Conservation (phyloP, 1,140 invertebrate species). For the Hyposmocoma kahamanoa region DNA sequence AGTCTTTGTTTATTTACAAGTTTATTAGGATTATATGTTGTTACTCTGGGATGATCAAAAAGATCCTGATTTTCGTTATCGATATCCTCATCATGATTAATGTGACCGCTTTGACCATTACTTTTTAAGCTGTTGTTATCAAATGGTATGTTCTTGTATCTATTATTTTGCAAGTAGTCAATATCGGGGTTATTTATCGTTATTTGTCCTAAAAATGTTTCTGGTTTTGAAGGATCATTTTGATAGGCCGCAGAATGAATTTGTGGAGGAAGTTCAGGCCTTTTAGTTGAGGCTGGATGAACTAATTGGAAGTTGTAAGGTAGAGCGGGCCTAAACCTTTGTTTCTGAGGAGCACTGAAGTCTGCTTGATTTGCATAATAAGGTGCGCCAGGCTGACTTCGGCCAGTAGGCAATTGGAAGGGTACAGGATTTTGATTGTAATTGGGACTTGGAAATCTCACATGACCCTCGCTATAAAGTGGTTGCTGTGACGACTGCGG, state of each 20-base stretch:
- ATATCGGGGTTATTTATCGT: conserved; percentile 75
- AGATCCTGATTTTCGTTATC: conserved; percentile 67
- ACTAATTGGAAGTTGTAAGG: conserved; percentile 65
- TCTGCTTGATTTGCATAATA: conserved; percentile 68
- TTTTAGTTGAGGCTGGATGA: conserved; percentile 66
- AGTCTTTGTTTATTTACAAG: conserved; percentile 45
- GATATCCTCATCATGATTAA: conserved; percentile 56
- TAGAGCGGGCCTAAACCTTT: conserved; percentile 55
- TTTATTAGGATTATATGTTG: conserved; percentile 66
- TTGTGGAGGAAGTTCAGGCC: conserved; percentile 57
- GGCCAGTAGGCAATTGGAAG: conserved; percentile 63
- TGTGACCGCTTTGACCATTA: conserved; percentile 58
- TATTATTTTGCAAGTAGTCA: conserved; percentile 56
- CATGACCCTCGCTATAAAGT: conserved; percentile 45
- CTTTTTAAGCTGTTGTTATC: conserved; percentile 62
- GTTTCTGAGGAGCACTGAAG: conserved; percentile 42
- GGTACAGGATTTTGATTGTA: conserved; percentile 67
- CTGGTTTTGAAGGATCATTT: conserved; percentile 74
- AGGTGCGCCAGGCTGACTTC: conserved; percentile 59
- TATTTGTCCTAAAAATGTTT: conserved; percentile 76
- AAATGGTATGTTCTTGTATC: conserved; percentile 63
- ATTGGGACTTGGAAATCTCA: conserved; percentile 56
- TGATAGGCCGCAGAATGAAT: conserved; percentile 70
- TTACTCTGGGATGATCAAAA: conserved; percentile 63
- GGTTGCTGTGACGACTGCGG: conserved; percentile 43